A percentile compares a stretch with the other conserved stretches of the same genome.
These are phyloP conservation scores for Vanessa cardui DNA, from an alignment of 2,888 invertebrate genomes.

Conservation along the genomic window DNA sequence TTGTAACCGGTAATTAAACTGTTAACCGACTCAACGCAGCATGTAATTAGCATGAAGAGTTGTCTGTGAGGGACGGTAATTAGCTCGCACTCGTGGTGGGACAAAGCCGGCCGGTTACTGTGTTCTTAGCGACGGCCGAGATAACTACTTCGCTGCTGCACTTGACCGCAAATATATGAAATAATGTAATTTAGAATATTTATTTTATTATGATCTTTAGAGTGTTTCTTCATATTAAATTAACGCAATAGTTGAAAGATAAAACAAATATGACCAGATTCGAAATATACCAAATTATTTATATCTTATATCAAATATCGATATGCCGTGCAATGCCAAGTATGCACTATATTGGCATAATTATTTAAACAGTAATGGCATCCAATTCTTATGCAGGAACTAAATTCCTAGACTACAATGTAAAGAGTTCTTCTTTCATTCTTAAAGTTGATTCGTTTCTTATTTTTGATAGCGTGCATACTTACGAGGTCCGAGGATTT, in stretches of 20 bases:
- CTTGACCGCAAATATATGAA: not conserved
- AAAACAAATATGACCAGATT: too few relatives aligned
- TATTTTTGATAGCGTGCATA: not conserved
- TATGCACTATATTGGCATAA: not conserved
- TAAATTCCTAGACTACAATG: not conserved
- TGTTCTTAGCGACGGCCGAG: not conserved
- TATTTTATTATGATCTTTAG: too few relatives aligned
- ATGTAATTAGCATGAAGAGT: constrained; percentile 19
- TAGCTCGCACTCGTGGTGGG: not conserved
- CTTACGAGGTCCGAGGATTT: not conserved
- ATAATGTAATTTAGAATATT: too few relatives aligned
- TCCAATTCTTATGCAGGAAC: not conserved
- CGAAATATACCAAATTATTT: too few relatives aligned
- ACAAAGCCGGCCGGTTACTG: not conserved
- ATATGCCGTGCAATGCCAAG: too few relatives aligned
- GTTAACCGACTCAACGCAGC: constrained; percentile 15
- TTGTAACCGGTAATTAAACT: constrained; percentile 25
- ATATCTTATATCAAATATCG: too few relatives aligned
- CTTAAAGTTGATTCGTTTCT: not conserved
- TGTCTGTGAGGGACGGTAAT: constrained; percentile 11
- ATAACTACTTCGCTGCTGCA: not conserved
- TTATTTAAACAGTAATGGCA: not conserved
- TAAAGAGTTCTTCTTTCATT: not conserved
- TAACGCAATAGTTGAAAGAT: too few relatives aligned
- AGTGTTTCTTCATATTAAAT: too few relatives aligned